A percentile compares a stretch with the other conserved stretches of the same genome.
These are phyloP conservation scores for Podargus strigoides DNA, from an alignment of 2,797 vertebrate species.

Conservation along the genomic window DNA sequence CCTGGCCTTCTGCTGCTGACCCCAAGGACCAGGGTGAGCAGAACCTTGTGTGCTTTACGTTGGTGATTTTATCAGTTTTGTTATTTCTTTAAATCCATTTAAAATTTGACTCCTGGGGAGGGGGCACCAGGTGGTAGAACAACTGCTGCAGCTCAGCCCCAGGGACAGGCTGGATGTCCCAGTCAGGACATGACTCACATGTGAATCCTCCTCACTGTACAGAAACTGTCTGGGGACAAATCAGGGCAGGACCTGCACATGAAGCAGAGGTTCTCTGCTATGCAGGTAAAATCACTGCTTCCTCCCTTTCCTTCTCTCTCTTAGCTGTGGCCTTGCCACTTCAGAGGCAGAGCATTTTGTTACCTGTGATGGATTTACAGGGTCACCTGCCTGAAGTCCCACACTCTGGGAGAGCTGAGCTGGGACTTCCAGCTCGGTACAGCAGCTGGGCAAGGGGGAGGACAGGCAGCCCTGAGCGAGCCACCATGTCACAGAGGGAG, in stretches of 20 bases:
- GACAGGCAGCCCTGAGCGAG: neutral
- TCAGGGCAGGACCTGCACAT: accelerated
- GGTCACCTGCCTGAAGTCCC: neutral
- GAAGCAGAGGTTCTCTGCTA: neutral
- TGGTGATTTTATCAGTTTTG: no score
- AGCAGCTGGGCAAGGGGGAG: neutral
- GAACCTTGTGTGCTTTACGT: no score
- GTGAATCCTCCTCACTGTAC: neutral
- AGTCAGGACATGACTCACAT: neutral
- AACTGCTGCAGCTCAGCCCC: no score
- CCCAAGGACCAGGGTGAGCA: no score
- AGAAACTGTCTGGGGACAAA: neutral
- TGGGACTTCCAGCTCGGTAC: accelerated
- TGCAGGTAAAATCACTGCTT: neutral
- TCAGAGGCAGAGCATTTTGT: neutral
- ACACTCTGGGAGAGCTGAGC: neutral
- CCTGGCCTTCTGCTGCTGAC: no score
- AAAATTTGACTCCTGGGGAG: no score
- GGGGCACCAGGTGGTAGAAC: no score
- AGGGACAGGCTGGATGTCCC: no score
- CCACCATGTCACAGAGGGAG: neutral
- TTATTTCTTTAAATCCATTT: no score
- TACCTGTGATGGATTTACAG: accelerated
- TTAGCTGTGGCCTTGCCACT: accelerated
- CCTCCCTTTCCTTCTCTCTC: accelerated